phyloP scores from a whole-genome alignment of 2,113 vertebrate species.

The Heterotilapia buettikoferi region DNA sequence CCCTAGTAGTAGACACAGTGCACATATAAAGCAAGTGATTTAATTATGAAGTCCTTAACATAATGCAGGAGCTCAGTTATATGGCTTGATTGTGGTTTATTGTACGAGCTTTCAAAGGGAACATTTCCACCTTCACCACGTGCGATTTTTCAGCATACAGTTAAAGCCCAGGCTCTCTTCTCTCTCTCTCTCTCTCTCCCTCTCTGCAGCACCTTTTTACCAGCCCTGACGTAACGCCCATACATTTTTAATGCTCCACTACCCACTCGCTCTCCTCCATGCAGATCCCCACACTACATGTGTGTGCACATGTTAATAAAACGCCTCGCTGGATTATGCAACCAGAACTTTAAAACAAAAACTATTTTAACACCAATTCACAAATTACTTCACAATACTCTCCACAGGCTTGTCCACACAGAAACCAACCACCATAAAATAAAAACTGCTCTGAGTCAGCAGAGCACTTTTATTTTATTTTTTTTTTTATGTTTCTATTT shows the following conservation, averaged over 20 bases:
- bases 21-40: neutral
- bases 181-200: neutral
- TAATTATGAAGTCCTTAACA: neutral
- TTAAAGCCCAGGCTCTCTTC: conserved; percentile 1
- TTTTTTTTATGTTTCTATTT: neutral
- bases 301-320: neutral
- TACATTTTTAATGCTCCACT: conserved; percentile 63
- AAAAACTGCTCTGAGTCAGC: conserved; percentile 34
- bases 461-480: neutral
- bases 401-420: neutral
- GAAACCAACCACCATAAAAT: conserved; percentile 2
- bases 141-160: neutral
- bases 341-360: neutral
- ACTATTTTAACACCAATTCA: neutral
- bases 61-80: neutral
- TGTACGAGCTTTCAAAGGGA: neutral
- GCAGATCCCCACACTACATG: neutral
- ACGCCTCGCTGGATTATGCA: neutral
- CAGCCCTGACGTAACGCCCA: conserved; percentile 50
- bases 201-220: conserved; percentile 47
- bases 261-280: neutral
- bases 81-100: neutral
- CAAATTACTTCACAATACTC: neutral
- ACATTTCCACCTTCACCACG: neutral
- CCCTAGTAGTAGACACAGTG: neutral